These are phyloP conservation scores for Drosophila merina DNA, from an alignment of 2,888 invertebrate genomes.

Conservation along the genomic window DNA sequence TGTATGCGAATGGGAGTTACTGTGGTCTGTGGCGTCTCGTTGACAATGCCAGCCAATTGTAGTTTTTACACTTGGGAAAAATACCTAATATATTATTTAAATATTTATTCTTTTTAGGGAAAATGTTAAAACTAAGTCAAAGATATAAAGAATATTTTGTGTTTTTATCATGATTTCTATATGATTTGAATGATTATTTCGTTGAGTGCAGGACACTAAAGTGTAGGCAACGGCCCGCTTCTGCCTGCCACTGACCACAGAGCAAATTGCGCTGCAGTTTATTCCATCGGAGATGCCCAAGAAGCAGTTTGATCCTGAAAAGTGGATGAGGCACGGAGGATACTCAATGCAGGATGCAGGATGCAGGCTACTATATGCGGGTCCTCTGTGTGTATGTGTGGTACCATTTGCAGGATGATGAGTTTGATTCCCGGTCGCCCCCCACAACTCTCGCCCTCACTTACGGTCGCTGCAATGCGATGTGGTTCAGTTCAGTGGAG, in stretches of 20 bases:
- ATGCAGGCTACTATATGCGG: conserved; percentile 19
- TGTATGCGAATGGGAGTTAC: conserved; percentile 24
- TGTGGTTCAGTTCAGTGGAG: conserved; percentile 11
- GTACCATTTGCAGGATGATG: conserved; percentile 47
- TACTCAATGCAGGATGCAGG: conserved; percentile 2
- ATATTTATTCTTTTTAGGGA: neutral
- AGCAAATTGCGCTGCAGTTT: conserved; percentile 58
- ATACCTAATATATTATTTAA: neutral
- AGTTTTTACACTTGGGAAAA: conserved; percentile 20
- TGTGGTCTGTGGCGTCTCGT: conserved; percentile 54
- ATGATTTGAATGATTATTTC: neutral
- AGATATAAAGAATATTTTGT: neutral
- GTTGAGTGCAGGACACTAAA: neutral
- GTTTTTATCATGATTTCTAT: neutral
- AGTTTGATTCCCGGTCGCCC: conserved; percentile 23
- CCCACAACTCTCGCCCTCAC: conserved; percentile 18
- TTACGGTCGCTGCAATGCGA: conserved; percentile 3
- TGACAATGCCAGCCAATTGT: conserved; percentile 67
- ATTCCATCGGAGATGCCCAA: conserved; percentile 51
- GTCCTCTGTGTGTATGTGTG: conserved; percentile 20
- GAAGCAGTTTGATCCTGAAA: conserved; percentile 24
- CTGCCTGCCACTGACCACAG: conserved; percentile 44
- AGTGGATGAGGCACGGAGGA: conserved; percentile 1
- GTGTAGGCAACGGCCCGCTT: conserved; percentile 16
- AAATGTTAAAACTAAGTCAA: neutral